Evolutionary conservation across 2,113 vertebrate genomes (phyloP), one percentile per base, ranked within the genome.

Genomic region (Stictonetta naevosa): DNA sequence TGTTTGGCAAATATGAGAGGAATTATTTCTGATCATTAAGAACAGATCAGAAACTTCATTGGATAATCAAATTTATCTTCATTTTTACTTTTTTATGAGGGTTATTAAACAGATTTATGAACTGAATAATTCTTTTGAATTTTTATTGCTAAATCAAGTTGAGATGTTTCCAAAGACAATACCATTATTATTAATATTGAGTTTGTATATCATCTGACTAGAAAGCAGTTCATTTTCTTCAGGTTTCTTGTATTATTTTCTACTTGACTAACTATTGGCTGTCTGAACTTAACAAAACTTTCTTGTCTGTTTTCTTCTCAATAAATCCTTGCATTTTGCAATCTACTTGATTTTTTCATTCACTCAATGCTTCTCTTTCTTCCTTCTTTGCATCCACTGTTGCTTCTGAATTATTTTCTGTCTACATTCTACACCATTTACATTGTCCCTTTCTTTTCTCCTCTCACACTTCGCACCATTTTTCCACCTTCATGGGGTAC

Each of bases 21-120:
- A 91, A n/a, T 60, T 66, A 76, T 59, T 90, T 92, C 58, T 92
- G 19, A 66, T 79, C 66, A 69, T 92, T 92, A 88, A 66, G 18
- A 85, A 21, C 10, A 76, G 38, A 34, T 93, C 52, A 92, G 81
- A 90, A 89, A 79, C 87, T 72, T 96, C 71, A 71, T 83, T 82
- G n/a, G 11, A 33, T 95, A 80, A 90, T 90, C 38, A 69, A 33
- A 69, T 92, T 68, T 64, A 2, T 88, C 12, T 94, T 33, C 20
- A 71, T 72, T 74, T 74, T 52, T 79, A 34, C 31, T 83, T 3
- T 29, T 46, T 46, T 19, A 66, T 83, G 83, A 42, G 33, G n/a
- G 5, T 36, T 88, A 76, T n/a, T 86, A 94, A 86, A 18, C 8
- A 76, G 40, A 83, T 88, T 67, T 90, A 83, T 86, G n/a, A 77